Base-by-base conservation (phyloP, 1,140 invertebrate species). In the Watersipora subatra region DNA sequence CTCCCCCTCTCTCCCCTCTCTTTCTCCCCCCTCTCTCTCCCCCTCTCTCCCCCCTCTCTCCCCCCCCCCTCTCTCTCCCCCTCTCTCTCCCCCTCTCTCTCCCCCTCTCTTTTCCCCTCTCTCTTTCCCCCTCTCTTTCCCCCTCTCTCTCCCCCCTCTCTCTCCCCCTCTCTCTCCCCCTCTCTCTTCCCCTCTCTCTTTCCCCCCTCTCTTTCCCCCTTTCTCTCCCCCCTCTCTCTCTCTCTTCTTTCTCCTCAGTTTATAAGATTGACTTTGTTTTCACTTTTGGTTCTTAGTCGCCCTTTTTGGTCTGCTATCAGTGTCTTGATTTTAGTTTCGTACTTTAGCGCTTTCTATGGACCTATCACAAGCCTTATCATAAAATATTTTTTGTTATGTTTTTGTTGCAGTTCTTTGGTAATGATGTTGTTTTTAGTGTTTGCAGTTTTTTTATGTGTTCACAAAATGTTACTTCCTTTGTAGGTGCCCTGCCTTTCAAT, bases 261-360 rank as follows among this genome's bases (percentile, higher is more conserved):
- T 3, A 7, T 19, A 22, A 12, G 27, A 19, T 30, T 17, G 7
- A 30, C 34, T 17, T 12, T 59, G 17, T 46, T 22, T 66, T 29
- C 29, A 25, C 57, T 15, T 22, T 46, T 26, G 29, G 25, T 2
- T 30, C 64, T 68, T 55, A 64, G 62, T 66, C 57, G n/a, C 28
- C 29, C 26, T 27, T 64, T 29, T 61, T 65, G 0, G 34, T 61
- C 27, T 58, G 20, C 17, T 65, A 28, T 27, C 56, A 28, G 55
- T 27, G 2, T 28, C 61, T 2, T 28, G 25, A 27, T 73, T 22
- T 69, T 72, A 65, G n/a, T 17, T 25, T 7, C 26, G 19, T 3
- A 2, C 28, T 27, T 17, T 2, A 19, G 26, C 28, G 46, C n/a
- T 15, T 55, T n/a, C n/a, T n/a, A n/a, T 55, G 15, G 46, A 15